These are phyloP conservation scores for Vulpes ferrilata DNA, from an alignment of 2,113 vertebrate species.

Conservation along the genomic window DNA sequence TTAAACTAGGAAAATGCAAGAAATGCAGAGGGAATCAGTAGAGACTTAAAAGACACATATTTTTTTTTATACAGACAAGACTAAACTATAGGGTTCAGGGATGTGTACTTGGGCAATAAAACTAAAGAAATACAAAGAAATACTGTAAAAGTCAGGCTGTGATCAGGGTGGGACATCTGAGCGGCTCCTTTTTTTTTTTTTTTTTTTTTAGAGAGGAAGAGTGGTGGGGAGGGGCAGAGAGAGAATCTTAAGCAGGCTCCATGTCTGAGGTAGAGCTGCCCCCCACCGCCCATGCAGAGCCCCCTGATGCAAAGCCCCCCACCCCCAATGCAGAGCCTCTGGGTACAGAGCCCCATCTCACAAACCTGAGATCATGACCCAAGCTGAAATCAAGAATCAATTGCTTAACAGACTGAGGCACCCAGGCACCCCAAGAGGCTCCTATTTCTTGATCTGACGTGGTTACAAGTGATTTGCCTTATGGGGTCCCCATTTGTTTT, in stretches of 20 bases:
- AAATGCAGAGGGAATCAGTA: background rate
- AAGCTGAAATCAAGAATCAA: background rate
- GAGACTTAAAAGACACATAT: background rate
- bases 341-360: background rate
- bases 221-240: too few relatives aligned
- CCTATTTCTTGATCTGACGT: background rate
- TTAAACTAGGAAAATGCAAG: background rate
- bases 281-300: background rate
- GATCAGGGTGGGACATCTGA: background rate
- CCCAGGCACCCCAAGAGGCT: background rate
- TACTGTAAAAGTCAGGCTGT: background rate
- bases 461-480: background rate
- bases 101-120: background rate
- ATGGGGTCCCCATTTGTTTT: background rate
- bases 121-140: background rate
- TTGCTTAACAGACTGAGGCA: background rate
- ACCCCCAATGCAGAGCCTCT: background rate
- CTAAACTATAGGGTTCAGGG: background rate
- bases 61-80: background rate
- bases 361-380: background rate
- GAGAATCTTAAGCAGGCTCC: background rate
- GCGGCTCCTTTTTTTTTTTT: background rate
- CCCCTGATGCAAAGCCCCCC: background rate
- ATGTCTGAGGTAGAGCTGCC: background rate
- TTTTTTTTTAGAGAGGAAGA: background rate